Evolutionary conservation across 2,888 invertebrate species (phyloP), one percentile per base, ranked within the genome.

Genomic region (Thumatha senex): DNA sequence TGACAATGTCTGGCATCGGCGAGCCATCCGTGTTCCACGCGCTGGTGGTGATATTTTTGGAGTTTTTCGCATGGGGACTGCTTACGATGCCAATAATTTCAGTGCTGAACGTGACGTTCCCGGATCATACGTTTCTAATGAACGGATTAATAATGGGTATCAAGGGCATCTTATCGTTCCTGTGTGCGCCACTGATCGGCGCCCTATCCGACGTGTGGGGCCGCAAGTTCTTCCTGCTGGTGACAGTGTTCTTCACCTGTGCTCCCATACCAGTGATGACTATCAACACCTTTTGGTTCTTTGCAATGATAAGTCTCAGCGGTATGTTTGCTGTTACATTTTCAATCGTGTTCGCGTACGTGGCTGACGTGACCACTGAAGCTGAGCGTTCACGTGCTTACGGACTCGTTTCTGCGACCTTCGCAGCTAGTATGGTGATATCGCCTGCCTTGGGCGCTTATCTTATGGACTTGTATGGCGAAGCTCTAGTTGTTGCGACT

Each of bases 11-110:
- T 73, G 97, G 97, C 70, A 96, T 98, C 81, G 98, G 98, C 64
- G 96, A 96, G 86, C 98, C 99, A 61, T 98, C 98, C 82, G 96
- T 99, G 61, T 98, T 98, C 91, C 99, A 99, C 95, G 99, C 99
- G 59, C 93, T 99, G 84, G 96, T 99, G 82, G 98, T 99, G 78
- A 99, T 99, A 91, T 99, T 99, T 93, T 93, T 99, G 89, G 99
- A 99, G 92, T 99, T 99, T 92, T 99, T 99, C 92, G 98, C 99
- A 67, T 99, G 99, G 99, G 99, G 99, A 48, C 94, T 99, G 67
- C 94, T 99, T 63, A 99, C 99, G 61, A 98, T 98, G 94, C 99
- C 99, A 54, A 97, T 99, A 78, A 99, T 99, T 82, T 91, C 94
- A 69, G 97, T 98, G 73, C 93, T 99, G 67, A 99, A 99, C 89